Base-by-base conservation (phyloP, 2,113 vertebrate species). In the Ariopsis seemanni region DNA sequence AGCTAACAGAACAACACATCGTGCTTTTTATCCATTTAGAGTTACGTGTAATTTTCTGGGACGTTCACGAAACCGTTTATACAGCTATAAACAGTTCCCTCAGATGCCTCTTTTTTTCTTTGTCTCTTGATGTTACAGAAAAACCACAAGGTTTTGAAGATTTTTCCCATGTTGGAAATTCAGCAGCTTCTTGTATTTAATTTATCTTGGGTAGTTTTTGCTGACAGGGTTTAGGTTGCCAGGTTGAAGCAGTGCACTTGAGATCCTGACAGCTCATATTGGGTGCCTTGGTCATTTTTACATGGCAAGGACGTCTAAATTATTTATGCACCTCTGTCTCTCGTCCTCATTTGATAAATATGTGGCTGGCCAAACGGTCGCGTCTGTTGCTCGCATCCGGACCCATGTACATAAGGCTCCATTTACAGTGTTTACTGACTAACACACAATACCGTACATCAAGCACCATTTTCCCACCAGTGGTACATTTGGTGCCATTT, bases 291-390 rank as follows among this genome's bases (percentile, higher is more conserved):
- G n/a, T 80, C 15, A 80, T 69, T 55, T 80, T 80, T 27, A 27
- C 53, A 80, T 72, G 69, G 69, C 65, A 69, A 69, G 65, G 7
- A 79, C 34, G 57, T 71, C 42, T 89, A 82, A 93, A 91, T 92
- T 91, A 93, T 92, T 93, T 57, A 93, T 81, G n/a, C 10, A 20
- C 18, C 7, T 22, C 58, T 81, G 77, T 82, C 81, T 85, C 34
- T 75, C 17, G 7, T 62, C 25, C n/a, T 48, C 25, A 48, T 57
- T 69, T 85, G 83, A 85, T 17, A 48, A 85, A 80, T 50, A 50
- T n/a, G 74, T 52, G 5, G 63, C 82, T 74, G 4, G 22, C 52
- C 25, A 74, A 42, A 74, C n/a, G 50, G 58, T 25, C 25, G 4
- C 62, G 52, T 87, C 57, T 75, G 81, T 52, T 83, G 81, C 63